Percentiles rank a stretch among this genome's conserved stretches.
Conservation (phyloP, 2,888 invertebrate genomes). For the Sesia apiformis region DNA sequence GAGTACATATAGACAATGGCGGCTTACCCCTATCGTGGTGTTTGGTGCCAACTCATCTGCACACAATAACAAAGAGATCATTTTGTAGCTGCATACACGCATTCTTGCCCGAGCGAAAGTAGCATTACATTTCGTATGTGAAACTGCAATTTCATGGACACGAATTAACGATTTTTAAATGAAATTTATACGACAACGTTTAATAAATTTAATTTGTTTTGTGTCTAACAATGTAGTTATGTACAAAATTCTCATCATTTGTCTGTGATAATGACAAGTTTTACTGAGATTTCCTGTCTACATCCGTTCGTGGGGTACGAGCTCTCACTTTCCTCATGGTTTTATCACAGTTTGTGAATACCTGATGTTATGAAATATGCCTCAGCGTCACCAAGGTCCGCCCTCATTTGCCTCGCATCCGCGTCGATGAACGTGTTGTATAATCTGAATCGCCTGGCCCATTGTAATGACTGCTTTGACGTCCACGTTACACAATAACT, state of each 20-base stretch:
- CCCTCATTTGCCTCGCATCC: conserved; percentile 41
- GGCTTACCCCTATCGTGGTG: conserved; percentile 14
- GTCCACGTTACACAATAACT: conserved; percentile 35
- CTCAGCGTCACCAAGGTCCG: conserved; percentile 24
- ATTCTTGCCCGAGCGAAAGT: conserved; percentile 53
- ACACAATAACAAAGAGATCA: conserved; percentile 47
- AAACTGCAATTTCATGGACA: conserved; percentile 49
- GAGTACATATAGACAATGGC: conserved; percentile 18
- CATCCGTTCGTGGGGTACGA: conserved; percentile 20
- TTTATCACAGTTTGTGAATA: conserved; percentile 10
- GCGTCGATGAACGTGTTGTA: conserved; percentile 24
- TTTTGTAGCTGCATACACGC: conserved; percentile 27
- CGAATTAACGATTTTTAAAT: conserved; percentile 25
- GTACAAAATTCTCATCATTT: no score
- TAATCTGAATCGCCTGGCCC: conserved; percentile 31
- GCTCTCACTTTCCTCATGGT: conserved; percentile 37
- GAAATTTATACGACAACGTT: conserved; percentile 10
- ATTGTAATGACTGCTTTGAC: conserved; percentile 38
- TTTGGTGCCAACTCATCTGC: conserved; percentile 34
- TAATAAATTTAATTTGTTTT: no score
- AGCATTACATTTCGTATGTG: conserved; percentile 39
- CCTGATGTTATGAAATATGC: conserved; percentile 45
- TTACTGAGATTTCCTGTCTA: conserved; percentile 23
- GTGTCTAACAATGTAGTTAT: no score
- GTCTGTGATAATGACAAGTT: background rate